phyloP scores from a whole-genome alignment of 1,140 invertebrate genomes.

The Pararge aegeria region DNA sequence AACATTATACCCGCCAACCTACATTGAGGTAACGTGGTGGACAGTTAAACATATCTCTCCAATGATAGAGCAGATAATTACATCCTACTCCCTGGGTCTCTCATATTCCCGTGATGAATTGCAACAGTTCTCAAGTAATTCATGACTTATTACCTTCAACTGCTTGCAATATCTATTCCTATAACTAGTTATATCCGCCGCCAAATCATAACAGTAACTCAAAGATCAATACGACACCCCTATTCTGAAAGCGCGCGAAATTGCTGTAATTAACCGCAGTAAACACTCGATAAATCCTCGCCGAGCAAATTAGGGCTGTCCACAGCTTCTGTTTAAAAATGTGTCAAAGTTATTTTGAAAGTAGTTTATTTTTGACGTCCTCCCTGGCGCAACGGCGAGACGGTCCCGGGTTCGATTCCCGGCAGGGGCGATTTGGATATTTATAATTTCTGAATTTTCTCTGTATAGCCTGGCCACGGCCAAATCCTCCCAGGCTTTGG shows the following conservation, averaged over 20 bases:
- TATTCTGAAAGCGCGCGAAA: constrained; percentile 31
- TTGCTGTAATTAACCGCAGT: constrained; percentile 32
- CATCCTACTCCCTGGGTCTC: not conserved
- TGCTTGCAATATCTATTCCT: not conserved
- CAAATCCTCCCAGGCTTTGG: too few relatives aligned
- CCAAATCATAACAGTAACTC: constrained; percentile 23
- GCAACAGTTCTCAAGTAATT: not conserved
- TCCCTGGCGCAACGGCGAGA: too few relatives aligned
- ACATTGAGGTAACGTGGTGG: too few relatives aligned
- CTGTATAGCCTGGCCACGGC: too few relatives aligned
- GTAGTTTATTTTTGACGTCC: too few relatives aligned
- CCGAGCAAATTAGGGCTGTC: constrained; percentile 1
- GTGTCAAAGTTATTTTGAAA: not conserved
- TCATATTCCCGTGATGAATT: not conserved
- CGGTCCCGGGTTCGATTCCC: too few relatives aligned
- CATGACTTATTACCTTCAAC: not conserved
- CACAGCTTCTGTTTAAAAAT: not conserved
- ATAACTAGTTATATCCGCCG: not conserved
- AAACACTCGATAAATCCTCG: constrained; percentile 37
- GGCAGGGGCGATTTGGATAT: too few relatives aligned
- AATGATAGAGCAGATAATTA: not conserved
- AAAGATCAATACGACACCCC: constrained; percentile 20
- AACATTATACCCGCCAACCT: too few relatives aligned
- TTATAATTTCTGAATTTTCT: too few relatives aligned
- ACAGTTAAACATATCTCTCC: too few relatives aligned